Percentiles rank a stretch among this genome's conserved stretches.
Conservation (phyloP, 2,888 invertebrate species). For the Drosophila prolongata region DNA sequence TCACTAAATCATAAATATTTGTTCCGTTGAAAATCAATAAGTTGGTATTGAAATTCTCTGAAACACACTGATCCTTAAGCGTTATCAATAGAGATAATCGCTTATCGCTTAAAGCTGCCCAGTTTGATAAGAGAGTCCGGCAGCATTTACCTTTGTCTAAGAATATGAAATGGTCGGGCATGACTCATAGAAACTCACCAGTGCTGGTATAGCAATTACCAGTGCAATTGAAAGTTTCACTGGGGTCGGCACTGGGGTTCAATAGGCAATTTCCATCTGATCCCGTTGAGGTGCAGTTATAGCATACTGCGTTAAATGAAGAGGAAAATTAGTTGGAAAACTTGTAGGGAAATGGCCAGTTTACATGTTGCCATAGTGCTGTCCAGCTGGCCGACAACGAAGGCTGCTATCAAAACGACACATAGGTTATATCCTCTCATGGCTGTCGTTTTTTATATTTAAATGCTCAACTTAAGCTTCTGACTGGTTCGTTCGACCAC, state of each 20-base stretch:
- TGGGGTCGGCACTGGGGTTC: conserved; percentile 1
- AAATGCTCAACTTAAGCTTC: not conserved
- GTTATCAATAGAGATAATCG: conserved; percentile 32
- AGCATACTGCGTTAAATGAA: conserved; percentile 14
- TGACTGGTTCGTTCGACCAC: conserved; percentile 21
- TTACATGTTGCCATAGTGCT: conserved; percentile 9
- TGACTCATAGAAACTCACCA: conserved; percentile 48
- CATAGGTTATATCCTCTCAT: not conserved
- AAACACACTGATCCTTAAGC: not conserved
- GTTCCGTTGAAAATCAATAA: not conserved
- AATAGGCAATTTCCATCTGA: not conserved
- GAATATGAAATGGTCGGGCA: conserved; percentile 16
- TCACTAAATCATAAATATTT: not conserved
- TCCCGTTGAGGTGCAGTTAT: not conserved
- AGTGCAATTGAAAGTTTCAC: conserved; percentile 1
- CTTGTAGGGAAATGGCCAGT: not conserved
- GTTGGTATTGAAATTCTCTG: not conserved
- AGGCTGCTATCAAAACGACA: conserved; percentile 20
- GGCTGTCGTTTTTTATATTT: not conserved
- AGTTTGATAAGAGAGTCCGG: conserved; percentile 15
- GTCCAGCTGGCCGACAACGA: conserved; percentile 27
- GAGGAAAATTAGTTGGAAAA: not conserved
- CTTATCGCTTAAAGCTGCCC: conserved; percentile 15
- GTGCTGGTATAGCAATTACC: conserved; percentile 22
- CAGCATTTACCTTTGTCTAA: conserved; percentile 18